phyloP scores from a whole-genome alignment of 1,140 invertebrate species.

The Drosophila orosa region DNA sequence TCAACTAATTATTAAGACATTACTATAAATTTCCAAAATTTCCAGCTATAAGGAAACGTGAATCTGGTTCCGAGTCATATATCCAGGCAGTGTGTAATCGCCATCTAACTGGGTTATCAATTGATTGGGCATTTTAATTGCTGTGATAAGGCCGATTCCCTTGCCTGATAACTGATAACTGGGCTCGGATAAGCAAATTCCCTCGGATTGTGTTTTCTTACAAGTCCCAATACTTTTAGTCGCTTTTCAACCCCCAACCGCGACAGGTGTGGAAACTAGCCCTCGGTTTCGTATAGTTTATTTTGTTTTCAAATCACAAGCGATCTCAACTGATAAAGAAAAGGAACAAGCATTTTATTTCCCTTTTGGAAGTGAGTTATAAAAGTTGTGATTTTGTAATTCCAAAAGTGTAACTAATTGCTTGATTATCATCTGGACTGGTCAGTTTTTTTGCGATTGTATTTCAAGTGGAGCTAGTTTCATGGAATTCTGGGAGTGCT shows the following conservation, averaged over 20 bases:
- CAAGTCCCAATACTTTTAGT: not conserved
- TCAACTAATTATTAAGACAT: not conserved
- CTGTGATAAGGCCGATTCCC: not conserved
- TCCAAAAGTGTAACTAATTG: not conserved
- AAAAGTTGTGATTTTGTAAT: not conserved
- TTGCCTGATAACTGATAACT: conserved; percentile 5
- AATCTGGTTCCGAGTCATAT: not conserved
- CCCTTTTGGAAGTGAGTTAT: not conserved
- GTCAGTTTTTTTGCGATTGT: not conserved
- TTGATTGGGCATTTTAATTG: not conserved
- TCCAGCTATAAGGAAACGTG: not conserved
- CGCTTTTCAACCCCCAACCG: not conserved
- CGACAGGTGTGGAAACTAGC: not conserved
- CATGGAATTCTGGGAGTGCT: not conserved
- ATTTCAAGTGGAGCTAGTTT: not conserved
- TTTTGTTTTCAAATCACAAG: not conserved
- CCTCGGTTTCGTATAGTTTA: not conserved
- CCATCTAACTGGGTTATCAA: conserved; percentile 4
- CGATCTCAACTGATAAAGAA: not conserved
- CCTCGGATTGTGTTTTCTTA: not conserved
- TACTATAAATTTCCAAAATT: not conserved
- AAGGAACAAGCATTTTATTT: not conserved
- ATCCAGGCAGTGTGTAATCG: not conserved
- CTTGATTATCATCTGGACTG: not conserved
- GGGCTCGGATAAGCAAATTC: not conserved